A percentile compares a stretch with the other conserved stretches of the same genome.
Evolutionary conservation across 2,888 invertebrate species (phyloP).

Genomic region (Sycophila texana): DNA sequence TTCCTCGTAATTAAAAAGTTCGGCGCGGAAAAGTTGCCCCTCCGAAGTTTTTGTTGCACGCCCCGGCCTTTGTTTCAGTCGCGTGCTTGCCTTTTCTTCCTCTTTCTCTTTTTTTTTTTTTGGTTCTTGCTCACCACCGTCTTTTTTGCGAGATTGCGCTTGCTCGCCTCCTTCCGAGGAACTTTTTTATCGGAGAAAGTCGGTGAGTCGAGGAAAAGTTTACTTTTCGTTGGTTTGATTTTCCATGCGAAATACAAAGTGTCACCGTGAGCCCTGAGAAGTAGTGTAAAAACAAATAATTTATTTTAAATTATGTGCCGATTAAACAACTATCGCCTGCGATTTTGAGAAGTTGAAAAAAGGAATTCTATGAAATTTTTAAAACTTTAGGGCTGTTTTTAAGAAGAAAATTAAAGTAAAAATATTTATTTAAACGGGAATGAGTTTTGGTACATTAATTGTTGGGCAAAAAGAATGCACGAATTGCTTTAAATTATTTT

Average conservation of each 20-base stretch:
- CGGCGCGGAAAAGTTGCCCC: constrained; percentile 7
- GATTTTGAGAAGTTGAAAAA: too few species aligned
- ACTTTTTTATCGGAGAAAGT: neutral
- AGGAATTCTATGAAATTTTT: too few species aligned
- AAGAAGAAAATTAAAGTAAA: too few species aligned
- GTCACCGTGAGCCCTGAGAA: too few species aligned
- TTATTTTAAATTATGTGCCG: too few species aligned
- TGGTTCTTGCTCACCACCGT: neutral
- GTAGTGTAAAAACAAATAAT: too few species aligned
- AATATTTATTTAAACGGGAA: too few species aligned
- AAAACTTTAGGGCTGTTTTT: too few species aligned
- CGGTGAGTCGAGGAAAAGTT: neutral
- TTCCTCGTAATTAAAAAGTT: constrained; percentile 51
- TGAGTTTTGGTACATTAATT: too few species aligned
- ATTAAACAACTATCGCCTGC: too few species aligned
- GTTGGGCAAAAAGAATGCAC: too few species aligned
- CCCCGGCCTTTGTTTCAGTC: constrained; percentile 22
- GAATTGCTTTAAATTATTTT: too few species aligned
- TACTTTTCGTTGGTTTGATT: neutral
- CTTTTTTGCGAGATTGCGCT: constrained; percentile 17
- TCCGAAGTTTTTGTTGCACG: neutral
- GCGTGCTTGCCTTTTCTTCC: neutral
- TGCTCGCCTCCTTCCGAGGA: neutral
- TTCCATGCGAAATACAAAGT: neutral
- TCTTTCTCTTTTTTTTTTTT: neutral